Evolutionary conservation across 1,140 invertebrate genomes (phyloP).

Genomic region (Euborellia annulipes): DNA sequence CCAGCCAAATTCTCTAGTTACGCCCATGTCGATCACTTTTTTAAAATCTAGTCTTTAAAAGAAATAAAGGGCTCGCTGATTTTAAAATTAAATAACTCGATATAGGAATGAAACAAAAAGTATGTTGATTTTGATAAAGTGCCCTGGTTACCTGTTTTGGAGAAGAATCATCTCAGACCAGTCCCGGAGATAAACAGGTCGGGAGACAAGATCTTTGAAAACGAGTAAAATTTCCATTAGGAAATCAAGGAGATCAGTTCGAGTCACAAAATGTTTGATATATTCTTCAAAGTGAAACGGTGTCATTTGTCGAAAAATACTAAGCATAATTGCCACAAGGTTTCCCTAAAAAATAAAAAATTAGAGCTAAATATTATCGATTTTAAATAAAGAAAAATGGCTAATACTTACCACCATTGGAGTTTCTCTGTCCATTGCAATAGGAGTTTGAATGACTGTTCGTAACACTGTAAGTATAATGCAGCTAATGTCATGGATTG

Average conservation of each 20-base stretch:
- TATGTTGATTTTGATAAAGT: no score
- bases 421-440: slow-evolving; percentile 60
- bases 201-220: slow-evolving; percentile 66
- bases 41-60: no score
- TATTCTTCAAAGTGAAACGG: slow-evolving; percentile 66
- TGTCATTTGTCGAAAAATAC: slow-evolving; percentile 79
- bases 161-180: slow-evolving; percentile 95
- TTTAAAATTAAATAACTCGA: no score
- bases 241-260: slow-evolving; percentile 54
- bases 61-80: no score
- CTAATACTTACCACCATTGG: slow-evolving; percentile 44
- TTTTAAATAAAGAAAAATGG: background rate
- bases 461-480: slow-evolving; percentile 60
- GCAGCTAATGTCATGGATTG: slow-evolving; percentile 58
- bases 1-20: no score
- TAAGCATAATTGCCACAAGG: slow-evolving; percentile 74
- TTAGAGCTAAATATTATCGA: background rate
- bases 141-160: slow-evolving; percentile 52
- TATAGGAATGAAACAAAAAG: no score
- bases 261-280: slow-evolving; percentile 49
- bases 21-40: no score
- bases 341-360: slow-evolving; percentile 39
- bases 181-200: slow-evolving; percentile 63
- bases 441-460: slow-evolving; percentile 72
- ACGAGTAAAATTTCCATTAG: slow-evolving; percentile 78